These are phyloP conservation scores for Drosophila helvetica DNA, from an alignment of 2,888 invertebrate species.

Conservation along the genomic window DNA sequence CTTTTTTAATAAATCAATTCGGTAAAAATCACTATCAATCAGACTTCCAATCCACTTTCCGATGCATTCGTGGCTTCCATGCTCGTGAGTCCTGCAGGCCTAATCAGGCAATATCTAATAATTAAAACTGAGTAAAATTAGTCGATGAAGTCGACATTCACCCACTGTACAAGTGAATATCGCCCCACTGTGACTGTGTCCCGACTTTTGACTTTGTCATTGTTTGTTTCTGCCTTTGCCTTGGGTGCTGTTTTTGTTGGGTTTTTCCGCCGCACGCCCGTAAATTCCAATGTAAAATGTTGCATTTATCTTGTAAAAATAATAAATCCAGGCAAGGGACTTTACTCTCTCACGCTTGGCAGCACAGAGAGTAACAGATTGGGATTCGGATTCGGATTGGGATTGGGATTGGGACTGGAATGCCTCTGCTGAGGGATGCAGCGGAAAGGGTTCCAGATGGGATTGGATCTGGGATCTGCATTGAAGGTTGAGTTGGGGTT, in stretches of 20 bases:
- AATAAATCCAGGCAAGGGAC: slow-evolving; percentile 75
- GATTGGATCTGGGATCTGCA: neutral
- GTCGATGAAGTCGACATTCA: neutral
- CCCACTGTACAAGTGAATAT: neutral
- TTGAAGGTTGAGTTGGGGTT: neutral
- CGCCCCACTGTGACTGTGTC: slow-evolving; percentile 67
- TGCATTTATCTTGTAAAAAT: slow-evolving; percentile 80
- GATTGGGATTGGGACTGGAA: slow-evolving; percentile 6
- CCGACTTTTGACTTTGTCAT: slow-evolving; percentile 62
- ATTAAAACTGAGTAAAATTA: neutral
- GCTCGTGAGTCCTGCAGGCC: neutral
- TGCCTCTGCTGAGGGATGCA: slow-evolving; percentile 28
- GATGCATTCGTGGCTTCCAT: neutral
- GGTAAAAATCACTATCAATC: too few relatives aligned
- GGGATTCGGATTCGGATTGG: slow-evolving; percentile 1
- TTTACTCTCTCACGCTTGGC: slow-evolving; percentile 74
- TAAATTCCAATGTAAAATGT: slow-evolving; percentile 79
- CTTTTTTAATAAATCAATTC: too few relatives aligned
- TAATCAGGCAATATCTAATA: too few relatives aligned
- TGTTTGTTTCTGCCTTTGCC: slow-evolving; percentile 59
- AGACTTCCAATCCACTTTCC: too few relatives aligned
- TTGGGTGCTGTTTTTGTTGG: slow-evolving; percentile 35
- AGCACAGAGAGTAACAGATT: slow-evolving; percentile 50
- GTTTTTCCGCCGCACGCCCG: slow-evolving; percentile 64
- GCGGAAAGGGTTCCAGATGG: slow-evolving; percentile 26